Conservation (phyloP, 53 echinoderm and acorn worm species). For the Echinometra lucunter region DNA sequence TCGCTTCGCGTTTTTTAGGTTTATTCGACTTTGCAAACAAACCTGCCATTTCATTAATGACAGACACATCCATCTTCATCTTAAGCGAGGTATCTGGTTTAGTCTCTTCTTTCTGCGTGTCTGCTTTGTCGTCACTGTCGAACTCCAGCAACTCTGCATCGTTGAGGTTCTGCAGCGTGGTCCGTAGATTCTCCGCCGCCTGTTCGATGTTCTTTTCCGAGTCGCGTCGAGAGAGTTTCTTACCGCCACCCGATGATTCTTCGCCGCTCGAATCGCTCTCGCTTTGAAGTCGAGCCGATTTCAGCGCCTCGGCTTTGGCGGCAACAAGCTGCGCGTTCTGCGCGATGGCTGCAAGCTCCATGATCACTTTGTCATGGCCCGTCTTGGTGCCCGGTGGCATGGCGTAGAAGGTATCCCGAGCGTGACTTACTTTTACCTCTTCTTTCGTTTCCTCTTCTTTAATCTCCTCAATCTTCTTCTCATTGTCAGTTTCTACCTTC, state of each 20-base stretch:
- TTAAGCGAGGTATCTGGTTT: neutral
- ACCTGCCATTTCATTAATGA: slow-evolving; percentile 29
- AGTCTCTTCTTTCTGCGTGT: neutral
- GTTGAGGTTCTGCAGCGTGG: slow-evolving; percentile 54
- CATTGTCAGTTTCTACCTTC: neutral
- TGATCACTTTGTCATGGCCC: slow-evolving; percentile 39
- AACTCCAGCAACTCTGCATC: slow-evolving; percentile 46
- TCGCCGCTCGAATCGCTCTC: neutral
- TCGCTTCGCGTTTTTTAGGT: neutral
- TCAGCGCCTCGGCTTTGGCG: slow-evolving; percentile 40
- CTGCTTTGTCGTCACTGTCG: neutral
- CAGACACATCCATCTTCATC: neutral
- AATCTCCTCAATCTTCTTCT: slow-evolving; percentile 2
- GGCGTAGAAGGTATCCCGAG: slow-evolving; percentile 8
- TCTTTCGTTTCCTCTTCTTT: neutral
- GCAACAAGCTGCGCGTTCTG: slow-evolving; percentile 54
- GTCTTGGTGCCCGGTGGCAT: slow-evolving; percentile 7
- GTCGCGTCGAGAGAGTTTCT: slow-evolving; percentile 37
- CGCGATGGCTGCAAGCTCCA: slow-evolving; percentile 22
- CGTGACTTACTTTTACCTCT: neutral
- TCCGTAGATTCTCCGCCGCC: slow-evolving; percentile 50
- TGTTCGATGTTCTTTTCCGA: slow-evolving; percentile 64
- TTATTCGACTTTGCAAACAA: slow-evolving; percentile 33
- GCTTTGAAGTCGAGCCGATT: slow-evolving; percentile 3
- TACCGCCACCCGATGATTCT: neutral